Evolutionary conservation across 2,797 vertebrate species (phyloP).

Genomic region (Pseudochirops cupreus): DNA sequence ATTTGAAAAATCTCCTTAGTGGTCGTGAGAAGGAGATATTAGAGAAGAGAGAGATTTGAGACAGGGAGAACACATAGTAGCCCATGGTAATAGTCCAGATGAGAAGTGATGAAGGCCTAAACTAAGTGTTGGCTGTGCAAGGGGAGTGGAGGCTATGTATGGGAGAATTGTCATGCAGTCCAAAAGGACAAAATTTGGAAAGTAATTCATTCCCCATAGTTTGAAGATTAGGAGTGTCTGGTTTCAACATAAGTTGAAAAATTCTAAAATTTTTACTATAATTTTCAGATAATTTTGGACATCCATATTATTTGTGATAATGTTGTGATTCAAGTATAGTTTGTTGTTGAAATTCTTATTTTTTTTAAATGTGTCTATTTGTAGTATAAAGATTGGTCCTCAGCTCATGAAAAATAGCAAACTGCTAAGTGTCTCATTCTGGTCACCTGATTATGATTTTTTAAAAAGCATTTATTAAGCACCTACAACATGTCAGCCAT

Average conservation of each 20-base stretch:
- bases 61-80: background rate
- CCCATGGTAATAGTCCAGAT: background rate
- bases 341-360: background rate
- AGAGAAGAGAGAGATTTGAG: background rate
- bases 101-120: background rate
- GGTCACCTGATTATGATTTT: background rate
- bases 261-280: background rate
- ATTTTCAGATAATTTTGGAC: background rate
- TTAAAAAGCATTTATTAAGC: background rate
- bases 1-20: background rate
- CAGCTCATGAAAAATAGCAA: background rate
- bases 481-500: background rate
- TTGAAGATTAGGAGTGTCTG: background rate
- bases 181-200: background rate
- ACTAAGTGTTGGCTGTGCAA: background rate
- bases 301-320: background rate
- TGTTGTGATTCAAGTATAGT: background rate
- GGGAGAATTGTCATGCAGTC: background rate
- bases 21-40: background rate
- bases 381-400: background rate
- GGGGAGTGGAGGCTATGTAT: background rate
- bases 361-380: background rate
- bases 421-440: background rate
- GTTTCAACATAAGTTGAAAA: background rate
- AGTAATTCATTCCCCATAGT: background rate